Conservation (phyloP, 2,797 vertebrate genomes). For the Gallinago stenura region DNA sequence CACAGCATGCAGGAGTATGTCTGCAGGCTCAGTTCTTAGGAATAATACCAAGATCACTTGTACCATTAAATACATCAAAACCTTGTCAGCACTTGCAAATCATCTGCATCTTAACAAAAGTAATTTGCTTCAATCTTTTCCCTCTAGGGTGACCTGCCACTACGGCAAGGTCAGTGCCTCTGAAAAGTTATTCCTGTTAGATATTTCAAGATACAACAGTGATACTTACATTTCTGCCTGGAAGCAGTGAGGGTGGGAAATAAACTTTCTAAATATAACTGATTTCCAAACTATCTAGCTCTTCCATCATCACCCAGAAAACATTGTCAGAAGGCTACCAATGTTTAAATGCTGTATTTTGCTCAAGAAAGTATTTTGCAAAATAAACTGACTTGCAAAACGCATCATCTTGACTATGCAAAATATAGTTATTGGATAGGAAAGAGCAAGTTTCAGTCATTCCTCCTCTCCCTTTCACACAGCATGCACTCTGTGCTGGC, state of each 20-base stretch:
- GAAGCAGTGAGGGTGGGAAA: slow-evolving; percentile 15
- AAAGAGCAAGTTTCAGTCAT: neutral
- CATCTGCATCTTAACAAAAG: slow-evolving; percentile 67
- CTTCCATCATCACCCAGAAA: neutral
- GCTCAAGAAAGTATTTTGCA: neutral
- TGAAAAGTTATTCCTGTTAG: slow-evolving; percentile 46
- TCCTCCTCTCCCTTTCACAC: neutral
- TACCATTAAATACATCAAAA: slow-evolving; percentile 68
- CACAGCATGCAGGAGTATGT: neutral
- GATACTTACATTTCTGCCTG: slow-evolving; percentile 43
- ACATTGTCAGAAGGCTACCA: neutral
- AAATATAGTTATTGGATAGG: neutral
- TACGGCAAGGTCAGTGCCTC: slow-evolving; percentile 52
- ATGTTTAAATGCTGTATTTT: neutral
- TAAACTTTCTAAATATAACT: slow-evolving; percentile 22
- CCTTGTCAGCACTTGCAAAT: slow-evolving; percentile 61
- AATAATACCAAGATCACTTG: slow-evolving; percentile 52
- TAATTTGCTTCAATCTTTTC: slow-evolving; percentile 52
- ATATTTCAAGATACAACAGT: slow-evolving; percentile 35
- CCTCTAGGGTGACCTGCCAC: slow-evolving; percentile 60
- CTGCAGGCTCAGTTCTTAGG: slow-evolving; percentile 17
- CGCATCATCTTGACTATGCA: neutral
- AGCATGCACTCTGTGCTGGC: neutral
- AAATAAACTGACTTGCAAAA: neutral
- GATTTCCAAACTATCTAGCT: neutral